Conservation (phyloP, 2,888 invertebrate species). For the Falcaria lacertinaria region DNA sequence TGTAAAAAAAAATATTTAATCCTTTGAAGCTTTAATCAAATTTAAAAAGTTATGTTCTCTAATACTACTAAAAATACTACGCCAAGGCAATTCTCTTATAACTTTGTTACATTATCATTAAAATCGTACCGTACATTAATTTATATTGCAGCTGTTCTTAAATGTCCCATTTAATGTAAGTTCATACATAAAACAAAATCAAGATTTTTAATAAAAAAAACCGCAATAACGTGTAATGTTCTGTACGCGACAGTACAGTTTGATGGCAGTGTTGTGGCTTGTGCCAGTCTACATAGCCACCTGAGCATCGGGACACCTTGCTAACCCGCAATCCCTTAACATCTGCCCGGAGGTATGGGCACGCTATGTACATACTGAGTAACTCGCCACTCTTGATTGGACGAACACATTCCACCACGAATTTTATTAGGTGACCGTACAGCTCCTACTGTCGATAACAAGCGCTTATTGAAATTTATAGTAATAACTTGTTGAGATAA, state of each 20-base stretch:
- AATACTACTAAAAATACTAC: too few species aligned
- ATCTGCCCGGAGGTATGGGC: constrained; percentile 45
- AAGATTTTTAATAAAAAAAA: too few species aligned
- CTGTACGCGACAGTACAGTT: constrained; percentile 32
- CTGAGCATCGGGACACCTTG: constrained; percentile 68
- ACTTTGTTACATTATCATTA: too few species aligned
- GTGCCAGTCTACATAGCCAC: constrained; percentile 58
- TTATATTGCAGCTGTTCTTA: too few species aligned
- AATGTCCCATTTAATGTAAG: too few species aligned
- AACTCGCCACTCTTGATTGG: neutral
- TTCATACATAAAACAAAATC: too few species aligned
- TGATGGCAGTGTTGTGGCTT: constrained; percentile 63
- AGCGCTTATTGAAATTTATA: constrained; percentile 1
- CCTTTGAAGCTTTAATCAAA: too few species aligned
- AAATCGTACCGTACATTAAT: too few species aligned
- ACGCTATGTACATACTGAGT: constrained; percentile 6
- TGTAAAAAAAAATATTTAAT: too few species aligned
- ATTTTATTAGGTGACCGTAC: constrained; percentile 1
- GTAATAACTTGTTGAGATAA: neutral
- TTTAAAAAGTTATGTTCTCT: too few species aligned
- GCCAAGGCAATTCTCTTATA: too few species aligned
- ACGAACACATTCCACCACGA: neutral
- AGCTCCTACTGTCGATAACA: constrained; percentile 4
- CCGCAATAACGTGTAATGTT: constrained; percentile 5
- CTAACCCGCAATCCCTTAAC: constrained; percentile 57